phyloP scores from a whole-genome alignment of 1,140 invertebrate species.

The Leptinotarsa lineolata region DNA sequence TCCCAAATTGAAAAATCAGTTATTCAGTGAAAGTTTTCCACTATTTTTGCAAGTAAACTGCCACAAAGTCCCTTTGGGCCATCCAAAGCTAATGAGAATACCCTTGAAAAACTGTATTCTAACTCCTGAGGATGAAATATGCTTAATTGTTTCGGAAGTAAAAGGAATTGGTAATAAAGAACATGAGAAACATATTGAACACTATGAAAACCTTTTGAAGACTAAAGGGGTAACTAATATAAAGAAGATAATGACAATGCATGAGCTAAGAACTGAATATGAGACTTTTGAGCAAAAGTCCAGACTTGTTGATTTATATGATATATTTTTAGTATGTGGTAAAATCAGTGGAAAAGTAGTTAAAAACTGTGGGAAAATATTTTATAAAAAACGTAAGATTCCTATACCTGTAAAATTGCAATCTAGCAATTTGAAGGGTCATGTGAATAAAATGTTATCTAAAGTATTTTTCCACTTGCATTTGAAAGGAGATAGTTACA shows the following conservation, averaged over 20 bases:
- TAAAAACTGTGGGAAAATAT: slow-evolving; percentile 65
- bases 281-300: slow-evolving; percentile 68
- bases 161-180: slow-evolving; percentile 60
- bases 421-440: slow-evolving; percentile 61
- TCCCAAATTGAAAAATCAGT: slow-evolving; percentile 46
- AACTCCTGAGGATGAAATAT: slow-evolving; percentile 59
- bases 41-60: slow-evolving; percentile 58
- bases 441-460: slow-evolving; percentile 62
- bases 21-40: slow-evolving; percentile 55
- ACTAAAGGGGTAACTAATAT: slow-evolving; percentile 59
- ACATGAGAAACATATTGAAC: slow-evolving; percentile 63
- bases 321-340: slow-evolving; percentile 67
- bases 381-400: slow-evolving; percentile 65
- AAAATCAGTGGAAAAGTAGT: slow-evolving; percentile 65
- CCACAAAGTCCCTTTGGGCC: slow-evolving; percentile 57
- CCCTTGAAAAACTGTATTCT: slow-evolving; percentile 61
- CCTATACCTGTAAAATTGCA: slow-evolving; percentile 63
- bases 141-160: slow-evolving; percentile 60
- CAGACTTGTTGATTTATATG: slow-evolving; percentile 65
- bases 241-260: slow-evolving; percentile 63
- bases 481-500: slow-evolving; percentile 61
- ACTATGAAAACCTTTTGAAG: slow-evolving; percentile 62
- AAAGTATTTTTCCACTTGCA: slow-evolving; percentile 64
- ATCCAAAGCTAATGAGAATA: slow-evolving; percentile 55
- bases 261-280: slow-evolving; percentile 67